A percentile compares a stretch with the other conserved stretches of the same genome.
These are phyloP conservation scores for Xenus cinereus DNA, from an alignment of 2,113 vertebrate species.

Conservation along the genomic window DNA sequence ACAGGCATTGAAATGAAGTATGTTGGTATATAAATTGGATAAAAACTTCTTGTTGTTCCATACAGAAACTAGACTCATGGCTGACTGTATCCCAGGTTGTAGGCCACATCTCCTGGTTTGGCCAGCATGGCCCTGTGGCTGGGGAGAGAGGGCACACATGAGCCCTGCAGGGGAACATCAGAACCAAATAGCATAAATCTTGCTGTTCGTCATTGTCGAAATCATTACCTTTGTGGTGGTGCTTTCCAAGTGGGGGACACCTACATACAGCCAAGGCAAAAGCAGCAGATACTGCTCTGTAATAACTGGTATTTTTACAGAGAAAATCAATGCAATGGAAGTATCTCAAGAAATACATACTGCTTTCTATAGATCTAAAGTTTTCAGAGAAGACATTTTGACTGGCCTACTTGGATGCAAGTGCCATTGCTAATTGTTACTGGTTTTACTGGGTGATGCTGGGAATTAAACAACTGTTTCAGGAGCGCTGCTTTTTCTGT, in stretches of 20 bases:
- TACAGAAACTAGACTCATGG: background rate
- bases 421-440: background rate
- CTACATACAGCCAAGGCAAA: background rate
- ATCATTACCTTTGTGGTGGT: background rate
- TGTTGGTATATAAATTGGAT: background rate
- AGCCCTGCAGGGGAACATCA: background rate
- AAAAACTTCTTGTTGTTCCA: background rate
- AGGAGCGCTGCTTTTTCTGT: background rate
- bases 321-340: background rate
- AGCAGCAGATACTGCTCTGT: background rate
- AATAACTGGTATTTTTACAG: background rate
- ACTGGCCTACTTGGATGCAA: background rate
- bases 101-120: background rate
- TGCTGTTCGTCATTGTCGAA: background rate
- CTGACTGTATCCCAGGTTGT: background rate
- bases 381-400: background rate
- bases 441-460: background rate
- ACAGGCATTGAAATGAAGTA: background rate
- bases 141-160: fast-evolving
- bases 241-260: background rate
- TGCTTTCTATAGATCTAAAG: background rate
- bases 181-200: background rate
- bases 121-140: background rate
- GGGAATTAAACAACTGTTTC: background rate
- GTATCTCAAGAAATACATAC: background rate